These are phyloP conservation scores for Tyria jacobaeae DNA, from an alignment of 2,888 invertebrate genomes.

Conservation along the genomic window DNA sequence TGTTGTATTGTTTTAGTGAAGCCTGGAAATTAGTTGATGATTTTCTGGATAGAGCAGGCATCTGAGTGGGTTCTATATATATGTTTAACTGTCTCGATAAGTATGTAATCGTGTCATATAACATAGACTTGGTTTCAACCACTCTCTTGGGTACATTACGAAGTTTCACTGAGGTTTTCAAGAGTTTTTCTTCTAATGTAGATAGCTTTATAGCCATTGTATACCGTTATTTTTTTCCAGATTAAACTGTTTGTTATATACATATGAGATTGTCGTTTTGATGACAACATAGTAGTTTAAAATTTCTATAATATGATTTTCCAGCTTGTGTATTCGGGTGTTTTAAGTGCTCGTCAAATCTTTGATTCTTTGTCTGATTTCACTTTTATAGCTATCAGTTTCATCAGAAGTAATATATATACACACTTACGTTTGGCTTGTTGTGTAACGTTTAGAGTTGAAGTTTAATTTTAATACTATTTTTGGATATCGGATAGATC, in stretches of 20 bases:
- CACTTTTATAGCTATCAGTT: background rate
- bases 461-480: background rate
- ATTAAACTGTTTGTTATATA: slow-evolving; percentile 1
- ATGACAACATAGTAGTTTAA: slow-evolving; percentile 2
- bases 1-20: slow-evolving; percentile 2
- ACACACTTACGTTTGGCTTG: slow-evolving; percentile 5
- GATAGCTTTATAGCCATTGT: background rate
- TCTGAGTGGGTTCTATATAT: background rate
- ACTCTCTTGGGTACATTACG: slow-evolving; percentile 6
- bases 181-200: background rate
- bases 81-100: slow-evolving; percentile 3
- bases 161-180: slow-evolving; percentile 4
- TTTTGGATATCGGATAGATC: background rate
- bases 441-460: background rate
- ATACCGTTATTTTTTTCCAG: too few species aligned
- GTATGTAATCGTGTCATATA: slow-evolving; percentile 1
- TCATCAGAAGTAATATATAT: background rate
- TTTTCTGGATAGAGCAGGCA: slow-evolving; percentile 1
- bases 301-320: slow-evolving; percentile 1
- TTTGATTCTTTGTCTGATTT: slow-evolving; percentile 7
- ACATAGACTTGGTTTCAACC: background rate
- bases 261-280: background rate
- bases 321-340: slow-evolving; percentile 1
- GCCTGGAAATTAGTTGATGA: slow-evolving; percentile 1
- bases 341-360: background rate